A percentile compares a stretch with the other conserved stretches of the same genome.
Conservation (phyloP, 2,888 invertebrate species). For the Agrypnus murinus region DNA sequence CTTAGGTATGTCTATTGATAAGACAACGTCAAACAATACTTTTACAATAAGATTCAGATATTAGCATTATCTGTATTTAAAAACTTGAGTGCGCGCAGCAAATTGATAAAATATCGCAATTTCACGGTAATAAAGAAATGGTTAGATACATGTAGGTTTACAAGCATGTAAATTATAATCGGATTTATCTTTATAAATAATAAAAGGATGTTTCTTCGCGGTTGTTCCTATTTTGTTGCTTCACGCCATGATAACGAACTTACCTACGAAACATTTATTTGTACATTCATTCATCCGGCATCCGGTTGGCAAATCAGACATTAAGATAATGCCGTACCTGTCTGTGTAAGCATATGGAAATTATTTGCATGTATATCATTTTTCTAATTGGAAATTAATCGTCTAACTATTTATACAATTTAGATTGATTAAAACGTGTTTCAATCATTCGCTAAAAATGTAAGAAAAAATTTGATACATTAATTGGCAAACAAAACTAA, state of each 20-base stretch:
- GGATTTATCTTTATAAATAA: slow-evolving; percentile 26
- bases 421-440: too few species aligned
- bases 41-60: slow-evolving; percentile 25
- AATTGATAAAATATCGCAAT: slow-evolving; percentile 25
- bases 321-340: neutral
- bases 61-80: slow-evolving; percentile 29
- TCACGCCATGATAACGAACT: neutral
- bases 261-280: too few species aligned
- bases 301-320: slow-evolving; percentile 2
- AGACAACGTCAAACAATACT: slow-evolving; percentile 14
- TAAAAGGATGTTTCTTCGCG: slow-evolving; percentile 18
- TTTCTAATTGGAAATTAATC: too few species aligned
- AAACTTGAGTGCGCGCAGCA: slow-evolving; percentile 21
- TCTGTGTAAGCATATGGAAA: neutral
- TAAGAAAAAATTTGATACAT: too few species aligned
- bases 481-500: too few species aligned
- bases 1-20: slow-evolving; percentile 16
- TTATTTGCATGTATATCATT: too few species aligned
- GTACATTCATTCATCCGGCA: neutral
- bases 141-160: slow-evolving; percentile 28
- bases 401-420: too few species aligned
- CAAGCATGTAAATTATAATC: slow-evolving; percentile 15
- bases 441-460: too few species aligned
- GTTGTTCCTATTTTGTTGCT: neutral
- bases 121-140: slow-evolving; percentile 26